Percentiles rank a stretch among this genome's conserved stretches.
Evolutionary conservation across 1,140 invertebrate species (phyloP).

Genomic region (Euwallacea fornicatus): DNA sequence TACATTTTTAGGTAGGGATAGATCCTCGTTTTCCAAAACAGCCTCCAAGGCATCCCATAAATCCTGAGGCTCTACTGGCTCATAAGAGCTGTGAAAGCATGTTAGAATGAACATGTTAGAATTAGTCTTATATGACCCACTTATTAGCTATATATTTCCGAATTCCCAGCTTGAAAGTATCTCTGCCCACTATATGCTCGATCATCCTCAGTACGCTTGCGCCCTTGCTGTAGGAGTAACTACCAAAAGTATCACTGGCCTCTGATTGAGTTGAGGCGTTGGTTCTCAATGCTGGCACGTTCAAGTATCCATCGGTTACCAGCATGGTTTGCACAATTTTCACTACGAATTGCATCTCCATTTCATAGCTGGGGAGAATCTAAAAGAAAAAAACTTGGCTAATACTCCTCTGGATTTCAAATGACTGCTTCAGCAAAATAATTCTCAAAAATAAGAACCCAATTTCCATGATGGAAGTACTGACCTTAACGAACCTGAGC

Average conservation of each 20-base stretch:
- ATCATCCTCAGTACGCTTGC: conserved; percentile 75
- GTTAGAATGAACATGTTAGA: background rate
- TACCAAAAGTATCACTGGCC: conserved; percentile 59
- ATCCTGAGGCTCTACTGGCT: conserved; percentile 1
- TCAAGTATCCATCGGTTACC: conserved; percentile 38
- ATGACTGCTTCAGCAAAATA: background rate
- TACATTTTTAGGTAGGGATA: background rate
- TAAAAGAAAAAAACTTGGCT: background rate
- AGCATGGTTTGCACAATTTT: conserved; percentile 54
- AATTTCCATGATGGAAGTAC: background rate
- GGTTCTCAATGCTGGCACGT: conserved; percentile 49
- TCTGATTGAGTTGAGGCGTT: conserved; percentile 38
- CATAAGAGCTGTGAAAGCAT: background rate
- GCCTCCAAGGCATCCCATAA: conserved; percentile 15
- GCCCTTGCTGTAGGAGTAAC: conserved; percentile 65
- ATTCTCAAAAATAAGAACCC: background rate
- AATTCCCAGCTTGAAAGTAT: conserved; percentile 63
- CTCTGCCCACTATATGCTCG: conserved; percentile 65
- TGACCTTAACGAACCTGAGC: too few relatives aligned
- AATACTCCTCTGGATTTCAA: background rate
- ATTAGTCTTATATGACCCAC: conserved; percentile 50
- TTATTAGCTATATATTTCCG: conserved; percentile 57
- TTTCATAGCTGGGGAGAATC: conserved; percentile 34
- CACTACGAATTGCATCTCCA: conserved; percentile 53
- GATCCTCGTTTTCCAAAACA: background rate